These are phyloP conservation scores for Drosophila teissieri DNA, from an alignment of 1,140 invertebrate species.

Conservation along the genomic window DNA sequence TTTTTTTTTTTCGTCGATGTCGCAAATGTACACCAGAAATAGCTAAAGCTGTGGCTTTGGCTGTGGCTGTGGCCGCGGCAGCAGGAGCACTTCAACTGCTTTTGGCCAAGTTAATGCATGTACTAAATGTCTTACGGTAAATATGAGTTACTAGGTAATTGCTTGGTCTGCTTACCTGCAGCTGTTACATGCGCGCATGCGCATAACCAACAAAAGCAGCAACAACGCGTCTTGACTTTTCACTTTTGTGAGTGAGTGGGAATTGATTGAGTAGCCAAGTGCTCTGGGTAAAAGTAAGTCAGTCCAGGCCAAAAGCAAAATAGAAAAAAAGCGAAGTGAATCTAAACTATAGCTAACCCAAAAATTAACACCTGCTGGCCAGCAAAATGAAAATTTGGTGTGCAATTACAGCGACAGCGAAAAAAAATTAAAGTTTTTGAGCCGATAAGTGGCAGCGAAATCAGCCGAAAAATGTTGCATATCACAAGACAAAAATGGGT, in stretches of 20 bases:
- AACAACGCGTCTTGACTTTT: slow-evolving; percentile 69
- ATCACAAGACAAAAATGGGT: slow-evolving; percentile 3
- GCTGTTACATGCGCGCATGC: slow-evolving; percentile 59
- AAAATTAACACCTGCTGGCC: slow-evolving; percentile 74
- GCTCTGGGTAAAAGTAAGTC: slow-evolving; percentile 59
- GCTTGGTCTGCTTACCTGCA: slow-evolving; percentile 64
- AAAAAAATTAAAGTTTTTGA: slow-evolving; percentile 24
- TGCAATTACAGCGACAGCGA: slow-evolving; percentile 24
- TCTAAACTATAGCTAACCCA: slow-evolving; percentile 57
- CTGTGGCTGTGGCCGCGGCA: slow-evolving; percentile 22
- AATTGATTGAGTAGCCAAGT: slow-evolving; percentile 73
- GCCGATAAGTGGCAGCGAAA: slow-evolving; percentile 50
- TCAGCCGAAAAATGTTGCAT: slow-evolving; percentile 26
- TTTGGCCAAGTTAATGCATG: slow-evolving; percentile 74
- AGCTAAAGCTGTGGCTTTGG: slow-evolving; percentile 12
- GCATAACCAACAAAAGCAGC: slow-evolving; percentile 58
- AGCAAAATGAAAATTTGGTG: background rate
- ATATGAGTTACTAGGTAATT: slow-evolving; percentile 83
- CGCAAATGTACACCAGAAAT: slow-evolving; percentile 52
- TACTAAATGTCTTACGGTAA: slow-evolving; percentile 80
- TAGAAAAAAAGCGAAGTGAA: slow-evolving; percentile 4
- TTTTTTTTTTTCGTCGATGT: slow-evolving; percentile 52
- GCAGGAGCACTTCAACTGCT: slow-evolving; percentile 42
- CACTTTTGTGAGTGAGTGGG: slow-evolving; percentile 76
- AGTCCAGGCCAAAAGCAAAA: slow-evolving; percentile 16